Base-by-base conservation (phyloP, 2,113 vertebrate genomes). In the Lagopus leucura region DNA sequence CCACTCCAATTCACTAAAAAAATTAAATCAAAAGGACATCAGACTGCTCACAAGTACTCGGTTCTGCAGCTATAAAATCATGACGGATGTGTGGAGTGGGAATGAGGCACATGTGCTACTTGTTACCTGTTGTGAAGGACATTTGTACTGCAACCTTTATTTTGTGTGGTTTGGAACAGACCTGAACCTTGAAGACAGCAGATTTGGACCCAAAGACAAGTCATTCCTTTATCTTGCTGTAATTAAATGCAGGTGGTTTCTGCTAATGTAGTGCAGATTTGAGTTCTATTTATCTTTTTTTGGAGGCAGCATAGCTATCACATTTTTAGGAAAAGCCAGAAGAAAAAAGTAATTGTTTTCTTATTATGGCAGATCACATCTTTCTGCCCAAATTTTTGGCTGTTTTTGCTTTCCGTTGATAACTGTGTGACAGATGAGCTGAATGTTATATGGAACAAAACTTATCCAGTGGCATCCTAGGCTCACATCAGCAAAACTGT, bases 171-270 rank as follows among this genome's bases (percentile, higher is more conserved):
- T 93, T 91, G 45, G 72, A 95, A 45, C 40, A 81, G 88, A 64
- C 32, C 0, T 25, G 40, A 80, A 47, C 74, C 89, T 93, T 8
- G 24, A 95, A 88, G 82, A 60, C 34, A 91, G 83, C 83, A 74
- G 85, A 83, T 83, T 80, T 86, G 75, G 82, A 89, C 84, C 47
- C 60, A 88, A 92, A 89, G 60, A 64, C 45, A 85, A 89, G 78
- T 67, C 47, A 57, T 86, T 74, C 22, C 73, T 92, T 94, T 95
- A 95, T 95, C 89, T 94, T 52, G 21, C 63, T 88, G 47, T 95
- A 94, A 96, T 93, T 88, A 92, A 91, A 61, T 94, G 61, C 95
- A 95, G 94, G 93, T 97, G 94, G 78, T 90, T 96, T 91, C 57
- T 96, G 69, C 90, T 96, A 90, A 89, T 65, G 30, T 74, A 88